Evolutionary conservation across 1,140 invertebrate genomes (phyloP), one percentile per base, ranked within the genome.

Genomic region (Phocides pigmalion): DNA sequence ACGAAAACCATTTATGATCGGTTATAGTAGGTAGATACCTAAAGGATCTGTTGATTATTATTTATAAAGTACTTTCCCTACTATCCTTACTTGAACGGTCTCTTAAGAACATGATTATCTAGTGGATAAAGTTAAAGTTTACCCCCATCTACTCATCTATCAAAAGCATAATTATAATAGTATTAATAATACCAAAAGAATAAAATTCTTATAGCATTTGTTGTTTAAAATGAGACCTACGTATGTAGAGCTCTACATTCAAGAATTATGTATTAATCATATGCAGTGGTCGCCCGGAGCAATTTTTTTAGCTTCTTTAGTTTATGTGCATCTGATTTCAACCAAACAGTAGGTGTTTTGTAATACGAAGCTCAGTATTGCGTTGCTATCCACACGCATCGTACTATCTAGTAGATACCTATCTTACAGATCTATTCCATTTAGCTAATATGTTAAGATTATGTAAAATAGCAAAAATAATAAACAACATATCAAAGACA

Each of bases 281-380:
- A 44, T 46, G 54, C 54, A 58, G 41, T 12, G 22, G 41, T 11
- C 22, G 22, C 22, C 20, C 4, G 54, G 54, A 58, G 54, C 22
- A 28, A 16, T 58, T 28, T 44, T 58, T 58, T 58, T 22, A 42
- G 28, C 15, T 58, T 58, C 20, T 28, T 50, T 58, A 19, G 22
- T 46, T 58, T 58, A 58, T 58, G 39, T 58, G 54, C 54, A 58
- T 58, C 54, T 46, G 9, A 58, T 58, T 58, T 58, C 41, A 44
- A 42, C 20, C 17, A 20, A 11, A 49, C 46, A 32, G 22, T 44
- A 58, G 17, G 19, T 46, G 25, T 12, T 11, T 58, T 44, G 41
- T 58, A 41, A 56, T 56, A 42, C 12, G 53, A 56, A 28, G 53
- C 53, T 46, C 41, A 58, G 44, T 35, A 32, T 46, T 32, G 41